Evolutionary conservation across 1,140 invertebrate species (phyloP), one percentile per base, ranked within the genome.

Genomic region (Trichonephila clavata): DNA sequence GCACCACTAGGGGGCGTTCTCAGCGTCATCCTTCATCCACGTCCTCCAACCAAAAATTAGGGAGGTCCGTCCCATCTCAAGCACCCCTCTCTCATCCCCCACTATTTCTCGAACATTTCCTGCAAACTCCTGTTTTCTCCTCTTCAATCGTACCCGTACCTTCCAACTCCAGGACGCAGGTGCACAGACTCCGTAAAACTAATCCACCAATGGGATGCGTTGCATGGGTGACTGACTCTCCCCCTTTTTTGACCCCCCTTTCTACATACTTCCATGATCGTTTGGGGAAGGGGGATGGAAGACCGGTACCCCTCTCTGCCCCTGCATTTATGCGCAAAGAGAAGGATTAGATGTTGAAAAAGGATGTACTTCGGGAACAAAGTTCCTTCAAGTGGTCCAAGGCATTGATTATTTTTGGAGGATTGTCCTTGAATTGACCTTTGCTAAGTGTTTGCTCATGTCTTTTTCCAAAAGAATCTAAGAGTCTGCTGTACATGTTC

Each of bases 31-130:
- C 59, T 63, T 77, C 92, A 93, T 93, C 68, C 32, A 20, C 65
- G n/a, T 81, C 92, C 91, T 93, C 92, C 92, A 93, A 93, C 92
- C 92, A 87, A 93, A 93, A 93, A 93, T 93, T 93, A 93, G 86
- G 92, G 83, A 61, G 92, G 92, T 71, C 63, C 80, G 20, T 32
- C 61, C 65, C 84, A 24, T 61, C 39, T 63, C 43, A 10, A 59
- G 13, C 14, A 20, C 81, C 71, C 50, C 21, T 32, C 43, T 60
- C 61, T 61, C 89, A 16, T 60, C 27, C 57, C 43, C 88, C 39
- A 27, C 32, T 50, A 50, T 50, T 50, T 50, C 50, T 50, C 50
- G 2, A 80, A 50, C 89, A 91, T 59, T 91, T 50, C 80, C 57
- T 61, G 83, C 77, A 91, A 83, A 63, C 61, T 92, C 81, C 81